Conservation (phyloP, 1,140 invertebrate genomes). For the Heliconius hermathena region DNA sequence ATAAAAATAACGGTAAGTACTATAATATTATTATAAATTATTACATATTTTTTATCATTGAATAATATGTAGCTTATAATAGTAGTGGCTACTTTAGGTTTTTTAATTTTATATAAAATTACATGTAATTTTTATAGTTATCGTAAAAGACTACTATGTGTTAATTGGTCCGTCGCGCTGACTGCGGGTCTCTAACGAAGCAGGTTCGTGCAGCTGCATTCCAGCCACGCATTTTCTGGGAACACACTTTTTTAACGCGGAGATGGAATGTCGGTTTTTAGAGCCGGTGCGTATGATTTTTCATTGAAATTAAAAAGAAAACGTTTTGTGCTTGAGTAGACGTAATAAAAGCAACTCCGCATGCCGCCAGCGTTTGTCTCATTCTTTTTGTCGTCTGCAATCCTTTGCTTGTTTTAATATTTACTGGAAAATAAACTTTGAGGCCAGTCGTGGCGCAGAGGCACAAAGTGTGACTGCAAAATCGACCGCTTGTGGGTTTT, state of each 20-base stretch:
- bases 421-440: constrained; percentile 47
- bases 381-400: constrained; percentile 63
- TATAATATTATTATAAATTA: too few species aligned
- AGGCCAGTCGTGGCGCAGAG: too few species aligned
- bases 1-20: too few species aligned
- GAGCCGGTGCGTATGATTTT: constrained; percentile 67
- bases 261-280: constrained; percentile 68
- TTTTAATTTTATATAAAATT: not conserved
- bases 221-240: constrained; percentile 70
- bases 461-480: too few species aligned
- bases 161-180: constrained; percentile 40
- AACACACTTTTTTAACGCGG: constrained; percentile 64
- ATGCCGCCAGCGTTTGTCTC: constrained; percentile 52
- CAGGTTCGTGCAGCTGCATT: constrained; percentile 66
- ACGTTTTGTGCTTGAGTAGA: constrained; percentile 46
- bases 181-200: constrained; percentile 59
- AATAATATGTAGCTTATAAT: not conserved
- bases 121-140: not conserved
- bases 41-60: not conserved
- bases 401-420: constrained; percentile 59
- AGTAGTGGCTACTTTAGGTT: not conserved
- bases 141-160: not conserved
- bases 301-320: constrained; percentile 77
- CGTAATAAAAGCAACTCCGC: constrained; percentile 61
- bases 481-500: too few species aligned